Base-by-base conservation (phyloP, 2,888 invertebrate species). In the Parnassius apollo region DNA sequence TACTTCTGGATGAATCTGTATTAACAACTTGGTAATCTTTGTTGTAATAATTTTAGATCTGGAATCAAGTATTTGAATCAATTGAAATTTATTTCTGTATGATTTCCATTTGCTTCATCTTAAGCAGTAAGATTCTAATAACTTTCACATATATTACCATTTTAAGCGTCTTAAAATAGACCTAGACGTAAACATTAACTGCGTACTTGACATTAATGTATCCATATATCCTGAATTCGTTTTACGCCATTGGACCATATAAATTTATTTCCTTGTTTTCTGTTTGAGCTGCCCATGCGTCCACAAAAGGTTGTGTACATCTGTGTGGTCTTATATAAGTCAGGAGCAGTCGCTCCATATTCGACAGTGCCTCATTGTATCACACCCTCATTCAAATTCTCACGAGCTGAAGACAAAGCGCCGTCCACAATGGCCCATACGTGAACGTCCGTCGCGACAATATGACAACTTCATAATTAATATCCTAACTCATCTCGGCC, bases 381-480 rank as follows among this genome's bases (percentile, higher is more conserved):
- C 74, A 73, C 70, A 64, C 75, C 74, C 44, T 55, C 59, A 59
- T 63, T 55, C 78, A 79, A 82, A 86, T 85, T 89, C 90, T 90
- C 91, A 91, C 91, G 88, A 81, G 75, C 69, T 71, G 78, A 71
- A 88, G 85, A 91, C 91, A 90, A 91, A 89, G 80, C 77, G 58
- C 48, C 67, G 59, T 61, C 75, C 73, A 90, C 88, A 90, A 90
- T 85, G 71, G 77, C 69, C 69, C 64, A 78, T 84, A 86, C 89
- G 89, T 88, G 88, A 85, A 82, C 78, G 82, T 73, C 77, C 72
- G 72, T 71, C 75, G 81, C 80, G 87, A 88, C 89, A 86, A 85
- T 88, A 83, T 89, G 91, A 87, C 91, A 86, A 80, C 87, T 87
- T 84, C 85, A 88, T 91, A 91, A 91, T 91, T 91, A 91, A 91